Percentiles rank a stretch among this genome's conserved stretches.
These are phyloP conservation scores for Grammomys dolichurus DNA, from an alignment of 2,113 vertebrate genomes.

Conservation along the genomic window DNA sequence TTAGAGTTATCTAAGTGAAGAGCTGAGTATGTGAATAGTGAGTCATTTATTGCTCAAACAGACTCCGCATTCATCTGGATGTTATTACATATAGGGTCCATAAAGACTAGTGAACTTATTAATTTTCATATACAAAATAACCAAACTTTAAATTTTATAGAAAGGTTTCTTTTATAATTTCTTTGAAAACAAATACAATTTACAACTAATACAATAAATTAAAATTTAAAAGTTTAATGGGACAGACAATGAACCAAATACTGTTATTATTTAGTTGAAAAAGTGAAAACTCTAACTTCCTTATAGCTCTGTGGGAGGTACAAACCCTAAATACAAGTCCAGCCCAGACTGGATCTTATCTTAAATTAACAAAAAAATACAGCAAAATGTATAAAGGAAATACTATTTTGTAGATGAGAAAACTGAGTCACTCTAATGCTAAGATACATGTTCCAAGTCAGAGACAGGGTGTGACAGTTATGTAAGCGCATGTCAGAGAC, in stretches of 20 bases:
- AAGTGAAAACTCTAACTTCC: not conserved
- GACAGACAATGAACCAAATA: not conserved
- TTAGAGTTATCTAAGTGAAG: not conserved
- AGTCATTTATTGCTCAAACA: not conserved
- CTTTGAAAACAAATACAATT: conserved; percentile 17
- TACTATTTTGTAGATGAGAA: not conserved
- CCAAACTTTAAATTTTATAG: not conserved
- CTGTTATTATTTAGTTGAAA: not conserved
- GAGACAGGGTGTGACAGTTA: not conserved
- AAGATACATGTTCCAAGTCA: not conserved
- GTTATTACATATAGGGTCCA: not conserved
- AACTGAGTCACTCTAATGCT: not conserved
- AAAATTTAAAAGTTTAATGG: not conserved
- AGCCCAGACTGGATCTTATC: not conserved
- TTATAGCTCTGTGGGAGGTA: not conserved
- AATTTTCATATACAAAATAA: not conserved
- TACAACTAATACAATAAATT: not conserved
- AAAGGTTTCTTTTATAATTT: conserved; percentile 20
- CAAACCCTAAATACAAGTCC: not conserved
- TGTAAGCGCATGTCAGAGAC: not conserved
- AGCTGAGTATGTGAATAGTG: not conserved
- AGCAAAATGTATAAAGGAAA: not conserved
- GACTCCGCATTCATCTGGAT: not conserved
- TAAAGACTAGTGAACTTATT: not conserved
- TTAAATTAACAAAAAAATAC: not conserved